Evolutionary conservation across 2,888 invertebrate species (phyloP), one percentile per base, ranked within the genome.

Genomic region (Andrena bucephala): DNA sequence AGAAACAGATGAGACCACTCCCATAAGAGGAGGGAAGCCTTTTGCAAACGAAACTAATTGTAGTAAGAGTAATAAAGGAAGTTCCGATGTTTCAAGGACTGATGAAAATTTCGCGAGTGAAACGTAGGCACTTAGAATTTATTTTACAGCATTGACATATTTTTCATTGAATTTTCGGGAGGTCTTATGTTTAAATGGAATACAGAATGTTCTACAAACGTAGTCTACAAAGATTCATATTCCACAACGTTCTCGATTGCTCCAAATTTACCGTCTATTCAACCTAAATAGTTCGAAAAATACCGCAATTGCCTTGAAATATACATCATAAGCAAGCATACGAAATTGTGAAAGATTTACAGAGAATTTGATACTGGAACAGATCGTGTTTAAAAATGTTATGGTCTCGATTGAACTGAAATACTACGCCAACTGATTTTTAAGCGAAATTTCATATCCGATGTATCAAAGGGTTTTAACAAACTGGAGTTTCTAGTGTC

Each of bases 101-200:
- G n/a, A 65, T 36, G 63, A 70, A 70, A 70, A 60, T 13, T 16
- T 70, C 29, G n/a, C 65, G 27, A 65, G 70, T 36, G 33, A 65
- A 42, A 7, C 10, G 10, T 59, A 63, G 5, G 24, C 5, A 65
- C 8, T 6, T 71, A 48, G 24, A 59, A 48, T 31, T 65, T 16
- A n/a, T 54, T 20, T 57, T n/a, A 52, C 54, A 20, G 63, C n/a
- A 50, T n/a, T 54, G 24, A 72, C 31, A 63, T 31, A 52, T 57
- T 59, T 62, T 71, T 24, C 42, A 8, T 27, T 16, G 16, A 5
- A 50, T 31, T 33, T 36, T 59, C 29, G 16, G 54, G 54, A 33
- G 2, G 5, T 42, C 7, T 54, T 27, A 62, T n/a, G 29, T 69
- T 13, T 54, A 54, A 33, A 65, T 57, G n/a, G 8, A 24, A 48